Evolutionary conservation across 2,888 invertebrate species (phyloP).

Genomic region (Timema podura): DNA sequence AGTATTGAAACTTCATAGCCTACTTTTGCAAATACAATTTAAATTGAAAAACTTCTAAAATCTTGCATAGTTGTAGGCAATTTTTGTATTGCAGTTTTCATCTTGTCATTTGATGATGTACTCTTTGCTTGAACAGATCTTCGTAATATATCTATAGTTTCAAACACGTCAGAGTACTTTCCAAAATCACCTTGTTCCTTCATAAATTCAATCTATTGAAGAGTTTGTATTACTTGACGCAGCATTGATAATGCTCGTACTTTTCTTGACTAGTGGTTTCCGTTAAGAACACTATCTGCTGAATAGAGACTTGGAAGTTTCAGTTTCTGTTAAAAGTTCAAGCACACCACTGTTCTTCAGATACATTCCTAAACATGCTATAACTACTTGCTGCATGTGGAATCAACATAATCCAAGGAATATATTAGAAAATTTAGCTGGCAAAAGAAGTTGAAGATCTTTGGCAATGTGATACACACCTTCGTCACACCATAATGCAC

Average conservation of each 20-base stretch:
- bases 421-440: not conserved
- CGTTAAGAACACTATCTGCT: not conserved
- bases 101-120: too few relatives aligned
- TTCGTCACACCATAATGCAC: constrained; percentile 1
- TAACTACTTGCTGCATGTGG: not conserved
- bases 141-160: too few relatives aligned
- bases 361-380: not conserved
- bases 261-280: not conserved
- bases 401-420: not conserved
- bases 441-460: not conserved
- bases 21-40: too few relatives aligned
- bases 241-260: not conserved
- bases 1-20: too few relatives aligned
- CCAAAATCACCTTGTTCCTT: not conserved
- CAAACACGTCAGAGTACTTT: not conserved
- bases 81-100: too few relatives aligned
- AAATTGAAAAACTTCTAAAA: too few relatives aligned
- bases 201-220: not conserved
- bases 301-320: not conserved
- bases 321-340: not conserved
- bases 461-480: not conserved
- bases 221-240: not conserved
- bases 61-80: too few relatives aligned
- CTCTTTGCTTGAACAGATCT: too few relatives aligned
- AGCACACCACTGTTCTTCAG: not conserved